phyloP scores from a whole-genome alignment of 1,140 invertebrate species.

The Drosophila lacertosa region DNA sequence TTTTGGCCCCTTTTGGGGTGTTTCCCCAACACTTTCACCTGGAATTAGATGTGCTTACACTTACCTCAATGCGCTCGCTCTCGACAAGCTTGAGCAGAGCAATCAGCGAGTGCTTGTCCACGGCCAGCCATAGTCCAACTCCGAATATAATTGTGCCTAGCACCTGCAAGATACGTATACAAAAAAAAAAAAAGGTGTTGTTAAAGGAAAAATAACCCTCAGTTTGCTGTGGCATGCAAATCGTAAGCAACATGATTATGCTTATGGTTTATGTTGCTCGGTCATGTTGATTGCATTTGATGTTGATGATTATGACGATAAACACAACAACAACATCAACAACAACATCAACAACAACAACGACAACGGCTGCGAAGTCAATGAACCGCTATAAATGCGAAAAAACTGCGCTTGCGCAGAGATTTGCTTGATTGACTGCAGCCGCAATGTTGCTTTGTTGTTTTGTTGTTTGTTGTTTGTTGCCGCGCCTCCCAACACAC shows the following conservation, averaged over 20 bases:
- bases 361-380: conserved; percentile 48
- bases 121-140: conserved; percentile 90
- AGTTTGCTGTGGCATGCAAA: conserved; percentile 31
- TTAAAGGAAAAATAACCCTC: conserved; percentile 24
- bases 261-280: conserved; percentile 70
- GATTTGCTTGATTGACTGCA: conserved; percentile 77
- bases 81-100: conserved; percentile 87
- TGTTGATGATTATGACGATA: conserved; percentile 57
- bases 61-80: conserved; percentile 86
- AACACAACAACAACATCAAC: conserved; percentile 23
- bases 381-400: conserved; percentile 62
- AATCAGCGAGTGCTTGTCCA: conserved; percentile 89
- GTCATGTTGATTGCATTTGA: conserved; percentile 73
- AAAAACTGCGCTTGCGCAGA: conserved; percentile 78
- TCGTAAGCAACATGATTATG: conserved; percentile 51
- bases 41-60: conserved; percentile 62
- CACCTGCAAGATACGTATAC: conserved; percentile 86
- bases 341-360: conserved; percentile 19
- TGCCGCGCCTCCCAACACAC: conserved; percentile 38
- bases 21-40: conserved; percentile 48
- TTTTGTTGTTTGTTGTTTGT: conserved; percentile 5
- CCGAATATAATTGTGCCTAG: conserved; percentile 89
- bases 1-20: conserved; percentile 9
- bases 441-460: conserved; percentile 19
- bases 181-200: conserved; percentile 16